Conservation (phyloP, 2,113 vertebrate species). For the Chloroceryle aenea region DNA sequence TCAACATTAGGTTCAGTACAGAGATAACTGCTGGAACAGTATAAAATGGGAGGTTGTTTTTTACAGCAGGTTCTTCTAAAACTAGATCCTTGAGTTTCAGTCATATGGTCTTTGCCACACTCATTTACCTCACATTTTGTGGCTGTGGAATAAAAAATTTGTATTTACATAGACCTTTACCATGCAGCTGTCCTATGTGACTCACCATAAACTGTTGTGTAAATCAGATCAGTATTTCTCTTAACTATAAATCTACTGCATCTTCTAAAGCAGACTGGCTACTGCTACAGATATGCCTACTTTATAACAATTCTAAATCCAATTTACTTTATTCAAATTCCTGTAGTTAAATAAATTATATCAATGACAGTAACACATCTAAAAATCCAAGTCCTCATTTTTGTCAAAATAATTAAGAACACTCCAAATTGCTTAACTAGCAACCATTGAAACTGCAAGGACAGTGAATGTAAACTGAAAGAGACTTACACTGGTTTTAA, state of each 20-base stretch:
- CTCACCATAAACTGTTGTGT: neutral
- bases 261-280: neutral
- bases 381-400: neutral
- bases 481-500: slow-evolving; percentile 18
- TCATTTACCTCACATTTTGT: neutral
- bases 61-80: neutral
- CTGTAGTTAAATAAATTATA: neutral
- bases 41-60: neutral
- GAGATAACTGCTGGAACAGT: neutral
- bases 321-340: neutral
- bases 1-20: neutral
- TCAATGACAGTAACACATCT: neutral
- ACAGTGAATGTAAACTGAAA: neutral
- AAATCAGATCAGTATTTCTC: neutral
- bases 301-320: neutral
- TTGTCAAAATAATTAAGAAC: neutral
- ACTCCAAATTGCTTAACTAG: neutral
- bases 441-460: neutral
- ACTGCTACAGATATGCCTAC: neutral
- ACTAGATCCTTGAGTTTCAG: neutral
- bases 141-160: neutral
- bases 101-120: neutral
- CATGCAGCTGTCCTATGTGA: neutral
- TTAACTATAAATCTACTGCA: neutral
- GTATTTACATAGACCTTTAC: neutral